Base-by-base conservation (phyloP, 1,140 invertebrate species). In the Bilobella aurantiaca region DNA sequence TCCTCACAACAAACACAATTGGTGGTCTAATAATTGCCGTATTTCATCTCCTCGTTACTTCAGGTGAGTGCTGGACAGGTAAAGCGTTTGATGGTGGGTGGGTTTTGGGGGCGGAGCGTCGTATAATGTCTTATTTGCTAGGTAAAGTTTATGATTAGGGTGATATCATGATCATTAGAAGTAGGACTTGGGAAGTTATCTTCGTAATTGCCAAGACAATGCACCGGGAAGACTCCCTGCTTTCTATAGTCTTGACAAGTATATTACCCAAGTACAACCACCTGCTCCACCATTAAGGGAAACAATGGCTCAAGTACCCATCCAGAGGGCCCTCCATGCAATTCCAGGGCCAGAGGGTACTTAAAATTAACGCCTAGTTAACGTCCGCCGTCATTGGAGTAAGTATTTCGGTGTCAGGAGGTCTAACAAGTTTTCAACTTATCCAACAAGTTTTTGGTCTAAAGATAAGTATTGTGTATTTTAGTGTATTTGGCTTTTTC, bases 1-100 rank as follows among this genome's bases (percentile, higher is more conserved):
- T 53, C 49, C 23, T 53, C 49, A 53, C 5, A 53, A 53, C 49
- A 53, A 53, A 53, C 49, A 53, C 49, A 53, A 18, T 53, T 53
- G 49, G 49, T 53, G 49, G 49, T 53, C 49, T 23, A 18, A 23
- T 14, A 53, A 53, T 8, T 14, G 49, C 12, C 23, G 5, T 5
- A 53, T 8, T 23, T 12, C 12, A 53, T 8, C 8, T 18, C 18
- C 8, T 42, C 8, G 18, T 42, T 42, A 18, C 18, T 42, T 23
- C 23, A 8, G 12, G 25, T 18, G 8, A 53, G 25, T 53, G 49
- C 49, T 18, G 14, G 49, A 23, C 49, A 5, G 18, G 8, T 42
- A 8, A 42, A 8, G 34, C 8, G 34, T 18, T 42, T 42, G 8
- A 3, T 53, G 8, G 8, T 5, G 49, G 8, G 5, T 5, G 8